A percentile compares a stretch with the other conserved stretches of the same genome.
These are phyloP conservation scores for Meleagris gallopavo DNA, from an alignment of 2,113 vertebrate genomes.

Conservation along the genomic window DNA sequence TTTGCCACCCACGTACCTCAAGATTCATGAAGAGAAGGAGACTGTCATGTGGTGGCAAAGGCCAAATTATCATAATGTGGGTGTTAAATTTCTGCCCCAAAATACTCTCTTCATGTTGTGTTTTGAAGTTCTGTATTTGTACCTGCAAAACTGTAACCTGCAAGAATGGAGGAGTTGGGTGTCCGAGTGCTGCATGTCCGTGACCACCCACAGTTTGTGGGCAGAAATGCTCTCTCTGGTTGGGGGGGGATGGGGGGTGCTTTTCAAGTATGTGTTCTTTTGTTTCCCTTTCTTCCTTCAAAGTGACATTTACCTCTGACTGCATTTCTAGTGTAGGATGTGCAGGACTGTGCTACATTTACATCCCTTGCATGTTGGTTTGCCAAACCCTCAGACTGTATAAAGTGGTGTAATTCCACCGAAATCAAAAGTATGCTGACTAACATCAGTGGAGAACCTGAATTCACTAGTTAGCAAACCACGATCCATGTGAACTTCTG, in stretches of 20 bases:
- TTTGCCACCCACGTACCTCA: slow-evolving; percentile 30
- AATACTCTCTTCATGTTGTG: slow-evolving; percentile 16
- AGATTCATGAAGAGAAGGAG: neutral
- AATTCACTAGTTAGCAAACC: neutral
- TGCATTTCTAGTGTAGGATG: slow-evolving; percentile 17
- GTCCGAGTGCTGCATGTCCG: neutral
- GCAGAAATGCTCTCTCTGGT: neutral
- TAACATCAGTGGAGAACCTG: neutral
- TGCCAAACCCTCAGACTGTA: slow-evolving; percentile 2
- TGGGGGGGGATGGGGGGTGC: neutral
- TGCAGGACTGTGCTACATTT: neutral
- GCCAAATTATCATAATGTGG: slow-evolving; percentile 52
- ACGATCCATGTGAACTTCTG: neutral
- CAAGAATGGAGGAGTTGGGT: neutral
- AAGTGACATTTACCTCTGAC: slow-evolving; percentile 11
- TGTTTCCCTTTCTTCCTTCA: neutral
- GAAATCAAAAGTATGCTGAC: neutral
- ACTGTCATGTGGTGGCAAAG: slow-evolving; percentile 43
- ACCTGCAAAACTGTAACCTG: neutral
- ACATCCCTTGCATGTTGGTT: neutral
- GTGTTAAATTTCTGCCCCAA: slow-evolving; percentile 26
- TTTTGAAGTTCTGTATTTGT: neutral
- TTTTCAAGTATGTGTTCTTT: slow-evolving; percentile 21
- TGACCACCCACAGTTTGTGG: neutral
- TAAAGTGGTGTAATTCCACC: neutral